Evolutionary conservation across 2,113 vertebrate genomes (phyloP).

Genomic region (Pongo pygmaeus): DNA sequence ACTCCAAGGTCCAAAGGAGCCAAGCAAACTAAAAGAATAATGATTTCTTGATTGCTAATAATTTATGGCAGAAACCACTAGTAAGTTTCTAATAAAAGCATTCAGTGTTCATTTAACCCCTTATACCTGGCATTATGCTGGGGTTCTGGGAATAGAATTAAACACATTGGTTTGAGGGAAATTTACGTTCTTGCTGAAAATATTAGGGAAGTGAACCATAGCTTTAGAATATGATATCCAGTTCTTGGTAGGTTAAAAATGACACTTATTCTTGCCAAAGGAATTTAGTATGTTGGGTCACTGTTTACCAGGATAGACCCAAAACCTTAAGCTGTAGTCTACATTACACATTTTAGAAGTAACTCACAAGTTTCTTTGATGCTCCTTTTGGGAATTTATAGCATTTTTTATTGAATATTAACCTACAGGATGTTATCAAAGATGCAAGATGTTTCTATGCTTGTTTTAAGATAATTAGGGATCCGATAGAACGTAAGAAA

Average conservation of each 20-base stretch:
- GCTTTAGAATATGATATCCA: background rate
- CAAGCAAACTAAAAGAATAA: constrained; percentile 26
- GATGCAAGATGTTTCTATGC: background rate
- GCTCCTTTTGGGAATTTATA: background rate
- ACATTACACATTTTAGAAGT: background rate
- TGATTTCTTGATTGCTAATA: background rate
- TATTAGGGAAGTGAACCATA: background rate
- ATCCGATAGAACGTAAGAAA: background rate
- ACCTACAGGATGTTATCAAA: background rate
- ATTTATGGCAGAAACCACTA: background rate
- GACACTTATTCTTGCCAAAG: constrained; percentile 13
- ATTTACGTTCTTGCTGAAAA: background rate
- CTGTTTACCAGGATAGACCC: background rate
- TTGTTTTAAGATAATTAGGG: constrained; percentile 1
- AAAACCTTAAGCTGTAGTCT: background rate
- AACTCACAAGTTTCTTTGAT: background rate
- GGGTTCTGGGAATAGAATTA: background rate
- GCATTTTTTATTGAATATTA: background rate
- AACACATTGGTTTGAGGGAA: background rate
- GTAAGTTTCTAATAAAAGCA: constrained; percentile 27
- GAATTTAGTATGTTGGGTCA: background rate
- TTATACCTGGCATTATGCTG: background rate
- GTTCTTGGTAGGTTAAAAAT: constrained; percentile 14
- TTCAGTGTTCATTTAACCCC: background rate
- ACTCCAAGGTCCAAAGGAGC: background rate